Percentiles rank a stretch among this genome's conserved stretches.
Evolutionary conservation across 2,797 vertebrate species (phyloP).

Genomic region (Chelonia mydas): DNA sequence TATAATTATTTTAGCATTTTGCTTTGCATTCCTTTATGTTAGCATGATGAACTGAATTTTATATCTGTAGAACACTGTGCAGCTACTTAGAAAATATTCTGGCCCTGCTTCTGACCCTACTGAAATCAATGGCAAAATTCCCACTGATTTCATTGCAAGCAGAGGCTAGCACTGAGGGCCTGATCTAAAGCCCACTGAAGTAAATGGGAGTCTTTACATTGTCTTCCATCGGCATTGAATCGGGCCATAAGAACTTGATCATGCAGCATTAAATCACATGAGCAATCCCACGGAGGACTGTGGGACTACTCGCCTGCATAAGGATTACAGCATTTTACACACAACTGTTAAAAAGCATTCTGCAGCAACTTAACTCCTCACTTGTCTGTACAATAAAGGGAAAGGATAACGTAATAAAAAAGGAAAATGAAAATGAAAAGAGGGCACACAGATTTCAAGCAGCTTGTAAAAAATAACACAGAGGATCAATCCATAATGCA

Average conservation of each 20-base stretch:
- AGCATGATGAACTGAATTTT: not conserved
- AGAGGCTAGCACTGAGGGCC: accelerated
- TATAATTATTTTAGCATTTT: accelerated
- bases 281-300: not conserved
- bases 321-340: not conserved
- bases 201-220: not conserved
- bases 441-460: constrained; percentile 16
- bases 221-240: not conserved
- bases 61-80: not conserved
- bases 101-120: accelerated
- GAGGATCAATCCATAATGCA: constrained; percentile 17
- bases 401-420: constrained; percentile 16
- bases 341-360: not conserved
- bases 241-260: not conserved
- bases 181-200: not conserved
- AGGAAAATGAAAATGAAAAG: not conserved
- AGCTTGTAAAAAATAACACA: not conserved
- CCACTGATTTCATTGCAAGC: not conserved
- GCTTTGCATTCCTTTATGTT: accelerated
- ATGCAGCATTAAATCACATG: not conserved
- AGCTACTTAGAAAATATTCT: not conserved
- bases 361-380: not conserved
- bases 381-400: not conserved
- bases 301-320: not conserved
- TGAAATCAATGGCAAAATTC: not conserved